Conservation (phyloP, 2,888 invertebrate species). For the Pyrgus malvae region DNA sequence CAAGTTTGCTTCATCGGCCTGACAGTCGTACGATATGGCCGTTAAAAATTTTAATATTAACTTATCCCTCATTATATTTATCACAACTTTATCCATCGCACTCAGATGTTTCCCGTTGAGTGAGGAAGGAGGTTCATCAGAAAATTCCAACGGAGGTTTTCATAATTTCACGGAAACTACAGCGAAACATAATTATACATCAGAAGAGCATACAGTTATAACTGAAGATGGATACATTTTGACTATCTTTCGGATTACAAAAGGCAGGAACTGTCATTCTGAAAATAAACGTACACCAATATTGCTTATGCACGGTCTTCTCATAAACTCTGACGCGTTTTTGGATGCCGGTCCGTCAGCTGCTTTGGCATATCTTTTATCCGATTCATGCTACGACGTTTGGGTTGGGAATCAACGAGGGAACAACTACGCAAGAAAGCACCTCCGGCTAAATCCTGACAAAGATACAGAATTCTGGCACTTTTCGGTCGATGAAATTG, state of each 20-base stretch:
- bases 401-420: slow-evolving; percentile 58
- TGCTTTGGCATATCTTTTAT: slow-evolving; percentile 45
- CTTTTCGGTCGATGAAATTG: slow-evolving; percentile 87
- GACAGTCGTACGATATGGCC: too few species aligned
- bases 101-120: slow-evolving; percentile 7
- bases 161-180: slow-evolving; percentile 52
- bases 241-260: slow-evolving; percentile 50
- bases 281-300: slow-evolving; percentile 45
- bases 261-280: slow-evolving; percentile 42
- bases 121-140: not conserved
- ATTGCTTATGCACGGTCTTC: slow-evolving; percentile 61
- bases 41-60: too few species aligned
- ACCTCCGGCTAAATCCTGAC: slow-evolving; percentile 58
- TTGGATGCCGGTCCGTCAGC: slow-evolving; percentile 55
- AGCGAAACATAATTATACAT: slow-evolving; percentile 34
- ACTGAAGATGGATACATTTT: slow-evolving; percentile 63
- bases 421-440: slow-evolving; percentile 76
- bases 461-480: slow-evolving; percentile 72
- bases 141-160: not conserved
- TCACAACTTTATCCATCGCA: not conserved
- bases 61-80: not conserved
- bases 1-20: too few species aligned
- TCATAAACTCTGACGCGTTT: slow-evolving; percentile 57
- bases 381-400: slow-evolving; percentile 45
- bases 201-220: slow-evolving; percentile 52